Percentiles rank a stretch among this genome's conserved stretches.
phyloP scores from a whole-genome alignment of 2,113 vertebrate genomes.

The Parus major region DNA sequence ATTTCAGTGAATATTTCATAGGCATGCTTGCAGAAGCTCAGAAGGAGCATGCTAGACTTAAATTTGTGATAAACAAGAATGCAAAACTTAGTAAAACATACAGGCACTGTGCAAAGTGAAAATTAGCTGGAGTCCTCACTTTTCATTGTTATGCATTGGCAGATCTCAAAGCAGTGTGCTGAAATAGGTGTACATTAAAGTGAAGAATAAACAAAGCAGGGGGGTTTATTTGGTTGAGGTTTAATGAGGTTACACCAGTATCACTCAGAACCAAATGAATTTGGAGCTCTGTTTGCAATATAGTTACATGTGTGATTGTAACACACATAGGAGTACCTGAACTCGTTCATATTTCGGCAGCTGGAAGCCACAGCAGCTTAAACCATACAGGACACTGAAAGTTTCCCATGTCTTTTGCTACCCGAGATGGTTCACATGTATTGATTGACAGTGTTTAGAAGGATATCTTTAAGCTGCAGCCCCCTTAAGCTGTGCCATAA shows the following conservation, averaged over 20 bases:
- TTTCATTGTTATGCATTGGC: neutral
- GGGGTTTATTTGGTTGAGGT: neutral
- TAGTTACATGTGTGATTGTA: neutral
- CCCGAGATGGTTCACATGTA: neutral
- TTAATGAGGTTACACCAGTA: neutral
- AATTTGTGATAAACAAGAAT: neutral
- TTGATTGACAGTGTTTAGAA: neutral
- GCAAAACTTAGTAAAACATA: neutral
- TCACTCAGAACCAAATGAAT: neutral
- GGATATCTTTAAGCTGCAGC: neutral
- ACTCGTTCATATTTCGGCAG: neutral
- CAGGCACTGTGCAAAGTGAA: accelerated
- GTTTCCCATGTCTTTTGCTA: neutral
- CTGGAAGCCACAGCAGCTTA: neutral
- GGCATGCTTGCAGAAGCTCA: neutral
- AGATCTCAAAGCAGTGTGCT: neutral
- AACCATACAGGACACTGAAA: neutral
- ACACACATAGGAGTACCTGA: neutral
- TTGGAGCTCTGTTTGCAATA: neutral
- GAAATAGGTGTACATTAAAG: neutral
- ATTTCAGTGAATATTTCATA: neutral
- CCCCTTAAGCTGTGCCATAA: neutral
- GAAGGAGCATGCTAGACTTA: neutral
- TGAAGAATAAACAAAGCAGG: neutral
- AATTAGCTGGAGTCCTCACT: neutral